Conservation (phyloP, 2,888 invertebrate genomes). For the Diaphora mendica region DNA sequence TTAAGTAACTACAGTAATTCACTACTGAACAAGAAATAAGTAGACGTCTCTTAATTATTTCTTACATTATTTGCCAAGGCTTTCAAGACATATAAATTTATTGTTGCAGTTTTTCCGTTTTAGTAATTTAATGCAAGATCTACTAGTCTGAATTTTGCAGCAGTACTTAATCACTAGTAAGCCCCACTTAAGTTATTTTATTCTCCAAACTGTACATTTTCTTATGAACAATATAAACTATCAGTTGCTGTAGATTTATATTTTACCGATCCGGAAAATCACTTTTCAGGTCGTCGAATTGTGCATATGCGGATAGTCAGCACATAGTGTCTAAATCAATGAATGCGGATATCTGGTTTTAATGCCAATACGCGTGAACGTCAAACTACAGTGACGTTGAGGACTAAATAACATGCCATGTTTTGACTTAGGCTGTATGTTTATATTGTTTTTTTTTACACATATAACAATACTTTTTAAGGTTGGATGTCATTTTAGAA, state of each 20-base stretch:
- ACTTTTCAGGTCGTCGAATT: neutral
- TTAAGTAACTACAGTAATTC: constrained; percentile 27
- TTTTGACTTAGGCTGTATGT: no score
- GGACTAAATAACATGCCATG: no score
- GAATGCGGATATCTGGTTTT: no score
- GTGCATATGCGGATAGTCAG: neutral
- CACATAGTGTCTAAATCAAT: no score
- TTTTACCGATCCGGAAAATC: neutral
- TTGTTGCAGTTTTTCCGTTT: constrained; percentile 48
- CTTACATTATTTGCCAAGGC: constrained; percentile 37
- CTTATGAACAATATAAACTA: constrained; percentile 52
- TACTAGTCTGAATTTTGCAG: constrained; percentile 6
- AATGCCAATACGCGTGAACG: no score
- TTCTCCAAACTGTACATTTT: constrained; percentile 40
- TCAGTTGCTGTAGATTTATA: constrained; percentile 6
- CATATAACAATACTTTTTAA: no score
- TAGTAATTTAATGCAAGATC: constrained; percentile 31
- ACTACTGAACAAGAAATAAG: constrained; percentile 30
- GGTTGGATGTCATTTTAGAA: no score
- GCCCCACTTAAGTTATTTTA: constrained; percentile 29
- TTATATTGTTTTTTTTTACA: no score
- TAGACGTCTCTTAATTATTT: constrained; percentile 41
- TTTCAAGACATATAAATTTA: constrained; percentile 42
- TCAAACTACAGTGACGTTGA: no score
- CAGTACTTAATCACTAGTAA: constrained; percentile 36